Evolutionary conservation across 1,140 invertebrate species (phyloP), one percentile per base, ranked within the genome.

Genomic region (Sinella curviseta): DNA sequence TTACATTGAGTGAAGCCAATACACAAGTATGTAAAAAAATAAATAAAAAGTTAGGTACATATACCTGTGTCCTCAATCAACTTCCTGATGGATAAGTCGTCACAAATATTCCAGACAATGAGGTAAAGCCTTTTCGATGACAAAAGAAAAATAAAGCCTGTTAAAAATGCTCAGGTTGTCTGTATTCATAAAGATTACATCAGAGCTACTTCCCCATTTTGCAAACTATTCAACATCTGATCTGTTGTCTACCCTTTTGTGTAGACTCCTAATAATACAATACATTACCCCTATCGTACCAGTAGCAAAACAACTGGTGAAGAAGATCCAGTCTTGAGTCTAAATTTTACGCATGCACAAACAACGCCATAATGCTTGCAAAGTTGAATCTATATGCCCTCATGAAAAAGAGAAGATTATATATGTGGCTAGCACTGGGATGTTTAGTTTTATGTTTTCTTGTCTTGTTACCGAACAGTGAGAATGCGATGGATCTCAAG

Each of bases 401-500:
- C 8, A 14, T 16, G 24, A 65, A 65, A 65, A 65, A 4, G 57
- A 26, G 16, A 26, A 26, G 16, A 65, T 48, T 48, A 20, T 65
- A 65, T 65, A 65, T n/a, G 57, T 48, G 20, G 8, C 20, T 48
- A 48, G 39, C 39, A n/a, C 16, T 8, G 16, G 16, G 3, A 12
- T 65, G 16, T 65, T 26, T 26, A n/a, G 16, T 65, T 33, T 70
- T 30, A 31, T 33, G 26, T 70, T 70, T 33, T 33, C 65, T 31
- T 24, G 31, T 70, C 65, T 70, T 33, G 65, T 70, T 70, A 70
- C 31, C 26, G 28, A 31, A 70, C 2, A 3, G 26, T 26, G 24
- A 60, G 24, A 70, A 70, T 70, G 65, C 31, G 24, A 33, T 70
- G 65, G 31, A 70, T 70, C 65, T 33, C 8, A 70, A 33, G 65